A percentile compares a stretch with the other conserved stretches of the same genome.
phyloP scores from a whole-genome alignment of 1,140 invertebrate genomes.

The Saccostrea echinata region DNA sequence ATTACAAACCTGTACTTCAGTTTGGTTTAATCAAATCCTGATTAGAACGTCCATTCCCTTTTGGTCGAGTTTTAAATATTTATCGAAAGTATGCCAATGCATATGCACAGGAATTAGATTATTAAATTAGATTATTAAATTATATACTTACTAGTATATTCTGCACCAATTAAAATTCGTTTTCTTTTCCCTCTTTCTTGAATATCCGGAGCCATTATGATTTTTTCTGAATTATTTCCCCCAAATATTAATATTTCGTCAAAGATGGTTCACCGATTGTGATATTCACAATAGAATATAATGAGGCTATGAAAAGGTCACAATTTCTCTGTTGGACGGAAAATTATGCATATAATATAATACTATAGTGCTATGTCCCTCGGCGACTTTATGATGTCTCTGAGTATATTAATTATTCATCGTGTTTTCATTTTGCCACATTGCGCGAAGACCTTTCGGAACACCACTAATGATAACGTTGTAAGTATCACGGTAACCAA shows the following conservation, averaged over 20 bases:
- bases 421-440: constrained; percentile 5
- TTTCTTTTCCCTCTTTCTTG: constrained; percentile 30
- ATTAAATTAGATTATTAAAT: neutral
- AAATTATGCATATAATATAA: neutral
- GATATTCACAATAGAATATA: neutral
- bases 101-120: neutral
- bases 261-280: neutral
- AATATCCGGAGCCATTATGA: constrained; percentile 23
- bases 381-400: neutral
- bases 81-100: neutral
- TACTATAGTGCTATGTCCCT: neutral
- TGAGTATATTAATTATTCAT: constrained; percentile 19
- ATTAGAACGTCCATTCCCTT: neutral
- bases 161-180: neutral
- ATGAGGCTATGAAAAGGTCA: neutral
- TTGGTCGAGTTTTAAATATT: neutral
- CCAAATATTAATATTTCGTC: neutral
- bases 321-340: neutral
- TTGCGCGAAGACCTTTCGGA: constrained; percentile 7
- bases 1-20: neutral
- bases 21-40: neutral
- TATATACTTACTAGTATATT: constrained; percentile 25
- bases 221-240: neutral
- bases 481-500: constrained; percentile 28
- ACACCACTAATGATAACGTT: neutral